Percentiles rank a stretch among this genome's conserved stretches.
phyloP scores from a whole-genome alignment of 2,888 invertebrate genomes.

The Lutraria lutraria region DNA sequence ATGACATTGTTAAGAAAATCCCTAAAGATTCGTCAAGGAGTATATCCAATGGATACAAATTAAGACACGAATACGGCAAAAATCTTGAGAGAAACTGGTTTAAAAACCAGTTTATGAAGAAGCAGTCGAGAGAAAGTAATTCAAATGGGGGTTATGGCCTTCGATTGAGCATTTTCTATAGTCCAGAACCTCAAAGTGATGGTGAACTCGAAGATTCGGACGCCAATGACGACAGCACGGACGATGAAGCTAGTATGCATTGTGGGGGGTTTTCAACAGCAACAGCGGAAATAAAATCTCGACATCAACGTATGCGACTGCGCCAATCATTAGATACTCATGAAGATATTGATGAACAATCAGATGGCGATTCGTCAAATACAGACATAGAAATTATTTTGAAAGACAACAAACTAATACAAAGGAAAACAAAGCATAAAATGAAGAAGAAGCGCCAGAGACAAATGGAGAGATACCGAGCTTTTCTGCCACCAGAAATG shows the following conservation, averaged over 20 bases:
- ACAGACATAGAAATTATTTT: slow-evolving; percentile 71
- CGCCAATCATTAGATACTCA: slow-evolving; percentile 16
- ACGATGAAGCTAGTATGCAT: slow-evolving; percentile 55
- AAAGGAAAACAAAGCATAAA: slow-evolving; percentile 71
- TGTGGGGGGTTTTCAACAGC: slow-evolving; percentile 59
- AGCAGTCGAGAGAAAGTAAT: slow-evolving; percentile 24
- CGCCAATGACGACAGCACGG: slow-evolving; percentile 29
- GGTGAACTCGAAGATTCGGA: slow-evolving; percentile 42
- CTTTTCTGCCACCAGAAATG: slow-evolving; percentile 45
- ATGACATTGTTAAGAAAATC: slow-evolving; percentile 29
- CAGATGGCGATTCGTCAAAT: slow-evolving; percentile 50
- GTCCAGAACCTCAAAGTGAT: slow-evolving; percentile 66
- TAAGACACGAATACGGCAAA: slow-evolving; percentile 69
- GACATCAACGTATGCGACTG: slow-evolving; percentile 13
- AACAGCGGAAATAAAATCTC: slow-evolving; percentile 45
- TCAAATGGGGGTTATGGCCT: slow-evolving; percentile 45
- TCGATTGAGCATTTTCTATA: slow-evolving; percentile 69
- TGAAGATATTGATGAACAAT: slow-evolving; percentile 58
- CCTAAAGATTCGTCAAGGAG: background rate
- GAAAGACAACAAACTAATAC: slow-evolving; percentile 67
- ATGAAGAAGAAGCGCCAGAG: slow-evolving; percentile 67
- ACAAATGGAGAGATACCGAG: slow-evolving; percentile 62
- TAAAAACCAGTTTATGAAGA: slow-evolving; percentile 57
- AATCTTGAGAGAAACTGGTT: slow-evolving; percentile 73
- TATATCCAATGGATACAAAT: slow-evolving; percentile 43